These are phyloP conservation scores for Eupithecia vulgata DNA, from an alignment of 2,888 invertebrate genomes.

Conservation along the genomic window DNA sequence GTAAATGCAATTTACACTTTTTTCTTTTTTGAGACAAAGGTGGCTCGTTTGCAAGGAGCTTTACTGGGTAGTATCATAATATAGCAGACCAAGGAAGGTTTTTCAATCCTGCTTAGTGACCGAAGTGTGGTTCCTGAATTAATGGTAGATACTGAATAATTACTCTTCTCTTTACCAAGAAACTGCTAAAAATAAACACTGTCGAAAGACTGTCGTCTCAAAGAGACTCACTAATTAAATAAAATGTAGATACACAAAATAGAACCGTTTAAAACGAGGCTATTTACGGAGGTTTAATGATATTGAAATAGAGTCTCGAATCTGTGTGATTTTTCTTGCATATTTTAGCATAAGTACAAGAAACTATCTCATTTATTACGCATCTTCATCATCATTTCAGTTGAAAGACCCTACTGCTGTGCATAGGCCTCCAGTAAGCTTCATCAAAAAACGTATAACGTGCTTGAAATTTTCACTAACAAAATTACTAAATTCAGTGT, in stretches of 20 bases:
- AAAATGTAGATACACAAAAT: constrained; percentile 28
- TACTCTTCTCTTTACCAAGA: constrained; percentile 43
- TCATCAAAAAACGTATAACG: not conserved
- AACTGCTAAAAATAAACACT: constrained; percentile 33
- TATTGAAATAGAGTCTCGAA: not conserved
- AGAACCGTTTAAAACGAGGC: not conserved
- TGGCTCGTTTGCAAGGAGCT: not conserved
- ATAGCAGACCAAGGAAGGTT: not conserved
- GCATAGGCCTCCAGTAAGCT: not conserved
- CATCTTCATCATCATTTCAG: not conserved
- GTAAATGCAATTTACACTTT: not conserved
- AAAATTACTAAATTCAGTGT: constrained; percentile 30
- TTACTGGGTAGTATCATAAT: not conserved
- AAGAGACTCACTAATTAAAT: constrained; percentile 43
- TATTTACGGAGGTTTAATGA: not conserved
- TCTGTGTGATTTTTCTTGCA: too few species aligned
- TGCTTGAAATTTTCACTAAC: not conserved
- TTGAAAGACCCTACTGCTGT: not conserved
- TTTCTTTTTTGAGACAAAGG: not conserved
- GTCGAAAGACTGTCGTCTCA: constrained; percentile 14
- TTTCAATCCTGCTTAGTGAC: constrained; percentile 35
- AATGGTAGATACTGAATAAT: constrained; percentile 50
- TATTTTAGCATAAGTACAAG: too few species aligned
- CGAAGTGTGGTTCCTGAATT: constrained; percentile 48
- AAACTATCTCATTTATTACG: not conserved